A percentile compares a stretch with the other conserved stretches of the same genome.
Evolutionary conservation across 2,888 invertebrate genomes (phyloP).

Genomic region (Drosophila vallismaia): DNA sequence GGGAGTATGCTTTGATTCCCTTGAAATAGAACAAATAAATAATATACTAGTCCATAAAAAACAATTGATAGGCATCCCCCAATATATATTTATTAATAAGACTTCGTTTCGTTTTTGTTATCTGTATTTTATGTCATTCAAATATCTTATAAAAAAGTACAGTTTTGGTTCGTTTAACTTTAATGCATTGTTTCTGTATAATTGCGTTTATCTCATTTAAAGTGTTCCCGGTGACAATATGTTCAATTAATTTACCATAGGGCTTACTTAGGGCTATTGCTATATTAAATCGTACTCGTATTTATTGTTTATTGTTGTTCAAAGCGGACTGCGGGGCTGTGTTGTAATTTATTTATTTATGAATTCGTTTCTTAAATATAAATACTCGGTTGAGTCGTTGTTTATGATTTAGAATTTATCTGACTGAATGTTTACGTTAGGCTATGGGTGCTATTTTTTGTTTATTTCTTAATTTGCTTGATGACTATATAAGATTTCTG

Average conservation of each 20-base stretch:
- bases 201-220: slow-evolving; percentile 55
- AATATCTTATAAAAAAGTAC: slow-evolving; percentile 76
- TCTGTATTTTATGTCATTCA: slow-evolving; percentile 59
- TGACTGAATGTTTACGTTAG: slow-evolving; percentile 35
- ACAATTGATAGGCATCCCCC: neutral
- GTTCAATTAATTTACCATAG: slow-evolving; percentile 36
- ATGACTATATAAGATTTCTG: slow-evolving; percentile 23
- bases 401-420: slow-evolving; percentile 23
- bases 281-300: slow-evolving; percentile 32
- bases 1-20: no score
- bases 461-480: neutral
- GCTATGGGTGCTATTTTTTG: slow-evolving; percentile 29
- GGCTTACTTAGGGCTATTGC: slow-evolving; percentile 40
- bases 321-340: slow-evolving; percentile 46
- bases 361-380: slow-evolving; percentile 47
- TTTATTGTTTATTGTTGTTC: slow-evolving; percentile 29
- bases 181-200: slow-evolving; percentile 48
- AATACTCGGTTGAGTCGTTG: slow-evolving; percentile 29
- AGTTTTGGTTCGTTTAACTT: slow-evolving; percentile 72
- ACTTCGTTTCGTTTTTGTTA: slow-evolving; percentile 39
- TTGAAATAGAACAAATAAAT: no score
- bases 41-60: no score
- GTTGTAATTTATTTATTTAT: neutral
- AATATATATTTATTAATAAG: no score
- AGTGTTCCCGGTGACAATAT: slow-evolving; percentile 66